phyloP scores from a whole-genome alignment of 1,140 invertebrate genomes.

The Brachystomella parvula region DNA sequence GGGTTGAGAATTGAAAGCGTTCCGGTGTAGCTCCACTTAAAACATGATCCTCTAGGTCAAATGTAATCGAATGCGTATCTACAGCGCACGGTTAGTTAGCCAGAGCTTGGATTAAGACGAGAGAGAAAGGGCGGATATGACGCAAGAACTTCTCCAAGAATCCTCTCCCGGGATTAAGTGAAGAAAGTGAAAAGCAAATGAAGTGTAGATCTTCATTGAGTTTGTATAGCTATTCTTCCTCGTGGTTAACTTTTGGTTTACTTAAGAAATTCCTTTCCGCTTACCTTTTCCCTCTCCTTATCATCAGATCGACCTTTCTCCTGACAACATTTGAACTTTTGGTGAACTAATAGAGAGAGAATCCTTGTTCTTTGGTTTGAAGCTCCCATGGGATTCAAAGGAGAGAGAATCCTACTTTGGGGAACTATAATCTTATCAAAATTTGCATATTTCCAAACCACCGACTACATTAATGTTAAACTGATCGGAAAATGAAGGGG shows the following conservation, averaged over 20 bases:
- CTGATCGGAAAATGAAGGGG: constrained; percentile 34
- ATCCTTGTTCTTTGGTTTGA: too few relatives aligned
- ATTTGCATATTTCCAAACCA: constrained; percentile 30
- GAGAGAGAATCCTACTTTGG: neutral
- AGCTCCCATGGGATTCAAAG: neutral
- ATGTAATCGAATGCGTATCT: neutral
- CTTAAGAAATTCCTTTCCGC: too few relatives aligned
- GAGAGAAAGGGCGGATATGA: too few relatives aligned
- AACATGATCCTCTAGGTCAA: neutral
- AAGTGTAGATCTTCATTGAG: neutral
- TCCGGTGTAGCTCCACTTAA: neutral
- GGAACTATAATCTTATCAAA: neutral
- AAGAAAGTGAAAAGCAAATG: neutral
- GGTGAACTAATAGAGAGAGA: too few relatives aligned
- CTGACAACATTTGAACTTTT: too few relatives aligned
- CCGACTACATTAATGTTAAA: constrained; percentile 30
- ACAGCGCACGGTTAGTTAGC: neutral
- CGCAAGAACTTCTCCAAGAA: too few relatives aligned
- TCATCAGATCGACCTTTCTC: too few relatives aligned
- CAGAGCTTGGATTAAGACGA: neutral
- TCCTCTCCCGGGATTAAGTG: too few relatives aligned
- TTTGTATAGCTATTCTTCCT: too few relatives aligned
- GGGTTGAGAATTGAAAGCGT: neutral
- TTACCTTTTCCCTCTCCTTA: too few relatives aligned
- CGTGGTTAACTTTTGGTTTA: too few relatives aligned